phyloP scores from a whole-genome alignment of 2,113 vertebrate species.

The Regulus satrapa region DNA sequence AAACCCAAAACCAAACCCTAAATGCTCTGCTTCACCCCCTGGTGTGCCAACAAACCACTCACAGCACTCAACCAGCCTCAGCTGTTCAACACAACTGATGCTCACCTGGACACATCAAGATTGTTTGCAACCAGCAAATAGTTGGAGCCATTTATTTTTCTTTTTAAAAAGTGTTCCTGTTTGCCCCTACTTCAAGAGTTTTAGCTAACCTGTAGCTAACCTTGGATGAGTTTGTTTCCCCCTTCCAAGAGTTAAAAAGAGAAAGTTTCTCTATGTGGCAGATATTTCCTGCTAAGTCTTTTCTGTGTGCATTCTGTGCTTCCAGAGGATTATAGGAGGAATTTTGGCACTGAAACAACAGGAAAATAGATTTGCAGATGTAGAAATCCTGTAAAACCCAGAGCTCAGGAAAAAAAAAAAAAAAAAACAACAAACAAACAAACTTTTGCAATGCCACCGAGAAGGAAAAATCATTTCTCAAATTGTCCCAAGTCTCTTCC shows the following conservation, averaged over 20 bases:
- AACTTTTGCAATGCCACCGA: background rate
- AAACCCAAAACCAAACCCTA: background rate
- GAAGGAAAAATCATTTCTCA: background rate
- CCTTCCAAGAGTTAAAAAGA: background rate
- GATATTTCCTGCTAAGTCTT: background rate
- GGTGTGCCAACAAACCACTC: background rate
- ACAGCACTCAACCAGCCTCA: background rate
- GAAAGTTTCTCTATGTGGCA: background rate
- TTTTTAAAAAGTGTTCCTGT: background rate
- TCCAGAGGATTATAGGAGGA: background rate
- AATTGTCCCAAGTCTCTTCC: background rate
- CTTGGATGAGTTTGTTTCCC: background rate
- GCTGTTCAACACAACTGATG: background rate
- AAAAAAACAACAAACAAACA: too few species aligned
- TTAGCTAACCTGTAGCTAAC: background rate
- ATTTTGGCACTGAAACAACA: background rate
- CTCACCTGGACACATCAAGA: background rate
- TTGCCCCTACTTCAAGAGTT: background rate
- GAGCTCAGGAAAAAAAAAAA: background rate
- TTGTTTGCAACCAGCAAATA: background rate
- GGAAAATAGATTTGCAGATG: slow-evolving; percentile 19
- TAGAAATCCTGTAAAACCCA: background rate
- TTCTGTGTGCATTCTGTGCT: background rate
- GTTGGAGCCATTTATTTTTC: background rate
- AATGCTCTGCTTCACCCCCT: background rate